phyloP scores from a whole-genome alignment of 2,888 invertebrate genomes.

The Lochmaea crataegi region DNA sequence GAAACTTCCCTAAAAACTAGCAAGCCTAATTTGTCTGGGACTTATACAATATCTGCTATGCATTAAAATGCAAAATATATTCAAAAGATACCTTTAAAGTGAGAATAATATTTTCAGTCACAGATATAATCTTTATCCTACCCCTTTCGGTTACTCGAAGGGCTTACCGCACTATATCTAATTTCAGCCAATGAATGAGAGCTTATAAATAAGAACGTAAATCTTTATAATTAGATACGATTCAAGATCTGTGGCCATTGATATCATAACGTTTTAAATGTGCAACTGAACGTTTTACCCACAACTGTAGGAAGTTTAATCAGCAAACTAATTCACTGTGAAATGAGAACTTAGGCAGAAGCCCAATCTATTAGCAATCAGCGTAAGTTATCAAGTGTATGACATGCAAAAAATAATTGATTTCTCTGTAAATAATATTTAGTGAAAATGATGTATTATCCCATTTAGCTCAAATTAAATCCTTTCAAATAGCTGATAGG shows the following conservation, averaged over 20 bases:
- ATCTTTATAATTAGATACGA: neutral
- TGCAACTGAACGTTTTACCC: neutral
- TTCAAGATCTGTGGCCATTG: neutral
- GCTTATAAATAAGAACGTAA: neutral
- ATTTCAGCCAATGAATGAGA: neutral
- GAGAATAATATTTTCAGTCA: neutral
- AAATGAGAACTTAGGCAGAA: neutral
- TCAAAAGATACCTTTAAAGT: neutral
- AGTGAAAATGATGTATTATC: too few species aligned
- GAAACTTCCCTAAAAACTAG: too few species aligned
- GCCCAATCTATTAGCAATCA: neutral
- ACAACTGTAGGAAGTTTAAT: slow-evolving; percentile 2
- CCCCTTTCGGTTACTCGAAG: neutral
- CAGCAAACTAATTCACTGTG: neutral
- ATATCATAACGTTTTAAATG: neutral
- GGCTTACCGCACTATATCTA: neutral
- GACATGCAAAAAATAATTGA: neutral
- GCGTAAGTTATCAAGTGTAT: neutral
- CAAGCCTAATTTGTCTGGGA: too few species aligned
- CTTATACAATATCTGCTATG: neutral
- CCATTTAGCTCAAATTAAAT: too few species aligned
- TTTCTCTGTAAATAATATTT: too few species aligned
- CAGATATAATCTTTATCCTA: neutral
- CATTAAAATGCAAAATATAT: neutral
- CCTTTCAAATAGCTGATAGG: too few species aligned